Evolutionary conservation across 2,888 invertebrate species (phyloP).

Genomic region (Apomyelois bistriatella): DNA sequence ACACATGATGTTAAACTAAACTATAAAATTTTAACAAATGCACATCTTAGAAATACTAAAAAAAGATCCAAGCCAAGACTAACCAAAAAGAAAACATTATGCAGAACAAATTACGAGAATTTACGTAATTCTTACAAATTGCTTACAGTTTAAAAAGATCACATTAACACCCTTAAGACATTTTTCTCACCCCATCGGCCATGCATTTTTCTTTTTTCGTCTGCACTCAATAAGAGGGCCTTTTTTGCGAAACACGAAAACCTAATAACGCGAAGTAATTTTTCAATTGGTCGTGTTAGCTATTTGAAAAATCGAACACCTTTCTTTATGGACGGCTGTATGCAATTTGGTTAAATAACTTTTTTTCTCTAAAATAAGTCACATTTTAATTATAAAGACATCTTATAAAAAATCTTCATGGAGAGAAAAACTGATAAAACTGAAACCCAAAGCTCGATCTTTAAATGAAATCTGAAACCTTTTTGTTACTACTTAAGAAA

Average conservation of each 20-base stretch:
- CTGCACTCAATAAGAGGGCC: conserved; percentile 42
- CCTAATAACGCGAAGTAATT: conserved; percentile 75
- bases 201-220: conserved; percentile 46
- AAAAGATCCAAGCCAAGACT: neutral
- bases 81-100: neutral
- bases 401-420: too few species aligned
- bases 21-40: too few species aligned
- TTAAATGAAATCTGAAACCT: too few species aligned
- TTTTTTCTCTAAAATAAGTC: too few species aligned
- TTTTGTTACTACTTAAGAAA: too few species aligned
- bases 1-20: too few species aligned
- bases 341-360: conserved; percentile 17
- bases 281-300: conserved; percentile 72
- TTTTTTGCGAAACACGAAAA: conserved; percentile 51
- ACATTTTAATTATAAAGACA: too few species aligned
- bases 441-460: too few species aligned
- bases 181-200: conserved; percentile 48
- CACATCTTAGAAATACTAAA: too few species aligned
- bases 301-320: conserved; percentile 26
- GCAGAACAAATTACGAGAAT: conserved; percentile 18
- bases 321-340: conserved; percentile 38
- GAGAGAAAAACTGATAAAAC: too few species aligned
- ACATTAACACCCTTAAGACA: conserved; percentile 56
- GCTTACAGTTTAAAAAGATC: conserved; percentile 51
- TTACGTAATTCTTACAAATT: conserved; percentile 53